phyloP scores from a whole-genome alignment of 2,888 invertebrate genomes.

The Caenorhabditis angaria region DNA sequence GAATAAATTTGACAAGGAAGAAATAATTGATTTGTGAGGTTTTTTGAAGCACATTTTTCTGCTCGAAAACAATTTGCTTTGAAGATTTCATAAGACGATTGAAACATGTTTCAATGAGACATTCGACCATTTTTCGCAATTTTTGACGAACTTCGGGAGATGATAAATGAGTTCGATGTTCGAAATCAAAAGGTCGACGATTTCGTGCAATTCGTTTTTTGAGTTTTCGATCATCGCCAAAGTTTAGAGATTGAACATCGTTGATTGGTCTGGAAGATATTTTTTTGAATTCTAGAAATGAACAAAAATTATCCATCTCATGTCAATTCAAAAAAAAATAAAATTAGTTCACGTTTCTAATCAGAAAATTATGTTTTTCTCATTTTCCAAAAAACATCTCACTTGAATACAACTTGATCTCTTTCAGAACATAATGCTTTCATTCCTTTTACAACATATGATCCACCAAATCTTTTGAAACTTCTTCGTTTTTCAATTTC shows the following conservation, averaged over 20 bases:
- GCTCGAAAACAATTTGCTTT: constrained; percentile 29
- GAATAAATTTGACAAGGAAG: constrained; percentile 34
- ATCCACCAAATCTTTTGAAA: constrained; percentile 84
- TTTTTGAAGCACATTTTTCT: constrained; percentile 24
- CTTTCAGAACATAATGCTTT: constrained; percentile 88
- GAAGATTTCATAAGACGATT: constrained; percentile 77
- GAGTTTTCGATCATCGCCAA: constrained; percentile 67
- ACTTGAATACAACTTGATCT: constrained; percentile 72
- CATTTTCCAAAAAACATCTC: constrained; percentile 12
- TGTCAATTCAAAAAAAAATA: no score
- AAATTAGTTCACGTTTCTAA: not conserved
- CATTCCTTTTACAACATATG: constrained; percentile 89
- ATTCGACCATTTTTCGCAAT: constrained; percentile 91
- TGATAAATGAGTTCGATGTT: constrained; percentile 81
- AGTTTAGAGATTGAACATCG: constrained; percentile 46
- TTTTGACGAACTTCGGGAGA: constrained; percentile 88
- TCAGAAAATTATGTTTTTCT: not conserved
- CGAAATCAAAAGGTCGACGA: constrained; percentile 75
- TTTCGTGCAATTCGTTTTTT: constrained; percentile 62
- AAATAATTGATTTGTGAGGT: constrained; percentile 41
- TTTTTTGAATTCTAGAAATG: no score
- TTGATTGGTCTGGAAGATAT: constrained; percentile 42
- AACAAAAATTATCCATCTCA: no score
- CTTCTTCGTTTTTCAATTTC: constrained; percentile 18
- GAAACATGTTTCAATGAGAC: constrained; percentile 90